Conservation (phyloP, 2,113 vertebrate species). For the Psilopsiagon aurifrons region DNA sequence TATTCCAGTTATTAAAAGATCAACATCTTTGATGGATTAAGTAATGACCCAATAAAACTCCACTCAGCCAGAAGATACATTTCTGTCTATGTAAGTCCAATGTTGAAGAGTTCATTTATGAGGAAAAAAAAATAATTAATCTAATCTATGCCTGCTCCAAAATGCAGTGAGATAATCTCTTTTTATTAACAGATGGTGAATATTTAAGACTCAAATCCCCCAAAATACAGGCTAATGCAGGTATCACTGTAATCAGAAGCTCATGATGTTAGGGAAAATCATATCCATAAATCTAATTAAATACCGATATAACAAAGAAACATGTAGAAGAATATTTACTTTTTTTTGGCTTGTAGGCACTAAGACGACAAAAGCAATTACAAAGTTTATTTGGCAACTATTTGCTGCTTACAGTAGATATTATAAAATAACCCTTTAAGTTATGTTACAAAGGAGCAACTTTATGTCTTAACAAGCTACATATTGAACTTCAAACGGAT, state of each 20-base stretch:
- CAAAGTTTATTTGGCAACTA: background rate
- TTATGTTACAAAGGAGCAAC: background rate
- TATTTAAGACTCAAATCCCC: constrained; percentile 21
- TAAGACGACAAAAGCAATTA: constrained; percentile 11
- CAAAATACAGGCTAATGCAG: background rate
- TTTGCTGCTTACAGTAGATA: background rate
- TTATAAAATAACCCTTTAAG: background rate
- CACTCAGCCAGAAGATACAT: background rate
- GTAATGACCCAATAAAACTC: constrained; percentile 11
- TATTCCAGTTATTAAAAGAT: constrained; percentile 55
- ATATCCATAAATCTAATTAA: constrained; percentile 40
- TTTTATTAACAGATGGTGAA: constrained; percentile 14
- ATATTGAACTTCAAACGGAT: background rate
- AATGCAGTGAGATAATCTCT: constrained; percentile 4
- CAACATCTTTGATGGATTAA: constrained; percentile 24
- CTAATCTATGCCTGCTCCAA: constrained; percentile 10
- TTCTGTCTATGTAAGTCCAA: background rate
- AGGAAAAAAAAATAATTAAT: background rate
- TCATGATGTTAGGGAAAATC: constrained; percentile 14
- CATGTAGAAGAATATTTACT: constrained; percentile 5
- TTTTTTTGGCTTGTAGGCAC: background rate
- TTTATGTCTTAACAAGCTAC: background rate
- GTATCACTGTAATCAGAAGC: constrained; percentile 52
- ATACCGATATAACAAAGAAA: constrained; percentile 45
- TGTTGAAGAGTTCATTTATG: background rate